A percentile compares a stretch with the other conserved stretches of the same genome.
Evolutionary conservation across 2,888 invertebrate genomes (phyloP).

Genomic region (Tribolium freemani): DNA sequence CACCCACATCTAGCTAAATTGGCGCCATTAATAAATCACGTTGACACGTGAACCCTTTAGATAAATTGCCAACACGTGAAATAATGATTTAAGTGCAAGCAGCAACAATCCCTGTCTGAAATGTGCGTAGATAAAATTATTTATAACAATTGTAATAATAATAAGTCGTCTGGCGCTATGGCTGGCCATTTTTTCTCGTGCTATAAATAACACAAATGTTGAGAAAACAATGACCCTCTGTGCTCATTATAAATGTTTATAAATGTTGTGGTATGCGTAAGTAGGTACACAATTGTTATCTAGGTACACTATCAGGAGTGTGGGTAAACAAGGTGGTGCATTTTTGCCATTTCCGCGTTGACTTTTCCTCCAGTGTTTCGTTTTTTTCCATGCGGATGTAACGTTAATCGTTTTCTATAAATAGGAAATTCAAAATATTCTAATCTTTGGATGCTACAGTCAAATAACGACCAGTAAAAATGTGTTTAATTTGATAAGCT

Average conservation of each 20-base stretch:
- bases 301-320: not conserved
- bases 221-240: conserved; percentile 60
- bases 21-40: conserved; percentile 25
- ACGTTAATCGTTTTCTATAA: conserved; percentile 3
- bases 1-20: conserved; percentile 6
- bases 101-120: conserved; percentile 8
- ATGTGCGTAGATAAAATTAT: conserved; percentile 33
- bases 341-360: not conserved
- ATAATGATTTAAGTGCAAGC: conserved; percentile 1
- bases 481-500: conserved; percentile 43
- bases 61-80: not conserved
- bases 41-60: conserved; percentile 5
- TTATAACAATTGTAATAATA: conserved; percentile 31
- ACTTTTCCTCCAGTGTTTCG: not conserved
- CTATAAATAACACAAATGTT: conserved; percentile 53
- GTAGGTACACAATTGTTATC: conserved; percentile 20
- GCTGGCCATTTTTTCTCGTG: conserved; percentile 52
- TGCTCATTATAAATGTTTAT: conserved; percentile 60
- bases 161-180: conserved; percentile 54
- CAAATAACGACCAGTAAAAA: conserved; percentile 44
- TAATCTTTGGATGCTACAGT: conserved; percentile 28
- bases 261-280: conserved; percentile 19
- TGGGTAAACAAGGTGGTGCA: not conserved
- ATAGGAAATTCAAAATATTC: conserved; percentile 32
- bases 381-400: conserved; percentile 37